A percentile compares a stretch with the other conserved stretches of the same genome.
Conservation (phyloP, 2,113 vertebrate species). For the Lophura nycthemera region DNA sequence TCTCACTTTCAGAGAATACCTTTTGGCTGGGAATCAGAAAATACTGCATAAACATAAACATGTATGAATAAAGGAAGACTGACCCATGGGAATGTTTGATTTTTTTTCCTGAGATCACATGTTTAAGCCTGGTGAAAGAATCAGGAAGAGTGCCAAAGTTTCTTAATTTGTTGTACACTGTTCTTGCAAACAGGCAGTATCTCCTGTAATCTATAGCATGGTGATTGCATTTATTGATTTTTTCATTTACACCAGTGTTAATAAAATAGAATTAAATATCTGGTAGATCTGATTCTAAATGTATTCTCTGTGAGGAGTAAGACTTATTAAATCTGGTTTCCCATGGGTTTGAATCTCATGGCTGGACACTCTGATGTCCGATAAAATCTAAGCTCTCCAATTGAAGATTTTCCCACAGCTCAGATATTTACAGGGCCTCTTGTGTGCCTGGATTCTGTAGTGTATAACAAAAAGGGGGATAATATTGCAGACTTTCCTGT, state of each 20-base stretch:
- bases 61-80: slow-evolving; percentile 8
- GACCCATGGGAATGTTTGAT: slow-evolving; percentile 47
- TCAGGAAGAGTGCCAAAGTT: background rate
- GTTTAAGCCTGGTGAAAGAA: background rate
- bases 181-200: background rate
- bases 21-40: slow-evolving; percentile 11
- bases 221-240: background rate
- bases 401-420: slow-evolving; percentile 31
- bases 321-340: background rate
- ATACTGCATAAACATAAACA: background rate
- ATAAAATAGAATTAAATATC: background rate
- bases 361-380: background rate
- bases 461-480: slow-evolving; percentile 11
- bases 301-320: background rate
- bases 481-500: slow-evolving; percentile 6
- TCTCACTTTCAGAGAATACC: background rate
- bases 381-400: background rate
- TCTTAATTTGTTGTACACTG: slow-evolving; percentile 12
- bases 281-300: background rate
- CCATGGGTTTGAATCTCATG: background rate
- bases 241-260: background rate
- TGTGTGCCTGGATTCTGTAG: slow-evolving; percentile 19
- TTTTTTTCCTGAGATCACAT: slow-evolving; percentile 20
- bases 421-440: background rate
- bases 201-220: background rate